Percentiles rank a stretch among this genome's conserved stretches.
Evolutionary conservation across 2,888 invertebrate genomes (phyloP).

Genomic region (Aelia acuminata): DNA sequence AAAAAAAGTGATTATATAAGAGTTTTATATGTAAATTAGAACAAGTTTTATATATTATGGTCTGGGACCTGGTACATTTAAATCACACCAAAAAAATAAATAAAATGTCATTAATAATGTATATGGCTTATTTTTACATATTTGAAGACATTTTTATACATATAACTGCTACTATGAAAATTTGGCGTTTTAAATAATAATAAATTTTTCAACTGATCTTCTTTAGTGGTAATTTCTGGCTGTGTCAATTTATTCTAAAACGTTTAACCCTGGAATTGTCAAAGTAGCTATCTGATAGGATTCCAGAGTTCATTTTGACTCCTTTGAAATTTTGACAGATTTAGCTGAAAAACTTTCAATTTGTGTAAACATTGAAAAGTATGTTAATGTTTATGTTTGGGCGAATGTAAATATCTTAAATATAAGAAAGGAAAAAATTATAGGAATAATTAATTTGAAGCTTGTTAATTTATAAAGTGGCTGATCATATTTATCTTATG

Average conservation of each 20-base stretch:
- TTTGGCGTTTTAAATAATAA: conserved; percentile 20
- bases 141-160: conserved; percentile 43
- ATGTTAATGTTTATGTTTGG: not conserved
- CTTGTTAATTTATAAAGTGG: not conserved
- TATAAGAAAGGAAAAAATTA: not conserved
- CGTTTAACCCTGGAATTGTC: conserved; percentile 14
- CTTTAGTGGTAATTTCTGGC: conserved; percentile 43
- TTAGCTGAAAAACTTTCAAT: not conserved
- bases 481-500: not conserved
- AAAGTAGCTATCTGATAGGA: conserved; percentile 11
- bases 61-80: conserved; percentile 17
- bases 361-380: not conserved
- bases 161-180: conserved; percentile 19
- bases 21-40: not conserved
- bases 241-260: conserved; percentile 35
- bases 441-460: not conserved
- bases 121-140: conserved; percentile 43
- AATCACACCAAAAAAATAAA: conserved; percentile 16
- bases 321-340: conserved; percentile 14
- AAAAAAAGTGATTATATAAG: conserved; percentile 19
- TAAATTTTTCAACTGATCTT: conserved; percentile 27
- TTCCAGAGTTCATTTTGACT: not conserved
- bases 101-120: conserved; percentile 16
- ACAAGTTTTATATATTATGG: conserved; percentile 34
- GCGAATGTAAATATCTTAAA: not conserved